Evolutionary conservation across 2,888 invertebrate species (phyloP), one percentile per base, ranked within the genome.

Genomic region (Steinernema scapterisci): DNA sequence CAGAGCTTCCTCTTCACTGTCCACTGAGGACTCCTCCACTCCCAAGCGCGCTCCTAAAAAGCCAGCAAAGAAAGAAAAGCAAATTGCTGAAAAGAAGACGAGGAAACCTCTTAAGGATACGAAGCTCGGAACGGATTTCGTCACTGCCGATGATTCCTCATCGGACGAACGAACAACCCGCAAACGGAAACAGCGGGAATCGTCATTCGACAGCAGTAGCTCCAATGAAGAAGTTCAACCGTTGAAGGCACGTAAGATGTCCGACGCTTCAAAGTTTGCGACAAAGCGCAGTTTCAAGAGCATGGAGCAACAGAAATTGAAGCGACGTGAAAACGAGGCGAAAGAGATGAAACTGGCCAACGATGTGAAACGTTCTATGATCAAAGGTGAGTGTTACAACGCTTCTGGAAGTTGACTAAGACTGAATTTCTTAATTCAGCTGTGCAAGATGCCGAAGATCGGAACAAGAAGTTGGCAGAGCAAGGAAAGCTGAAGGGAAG

Each of bases 131-230:
- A 63, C 27, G 11, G 63, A 63, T 13, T 63, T 63, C 63, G 9
- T 63, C n/a, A 63, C 63, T 7, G 63, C 63, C 7, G 63, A 38
- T 3, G 63, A 63, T 27, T 63, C 63, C 27, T 63, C 63, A 7
- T 27, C 27, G 1, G 63, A 63, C 16, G 63, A 63, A 38, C 31
- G 25, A 13, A 16, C 2, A 7, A 16, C 13, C 31, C 13, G 27
- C 25, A 63, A 63, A 31, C 31, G 16, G 2, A 63, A 63, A 31
- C 23, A n/a, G 19, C 11, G 27, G 1, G 25, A 16, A 11, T 63
- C 63, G 2, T 63, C 63, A 3, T 63, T 31, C 27, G 63, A 63
- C 16, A 38, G 38, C 38, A 27, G 27, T 2, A 25, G 25, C 16
- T 63, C 63, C 7, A 31, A 27, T 6, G 27, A 25, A 16, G 48